These are phyloP conservation scores for Lophochroa leadbeateri DNA, from an alignment of 2,113 vertebrate genomes.

Conservation along the genomic window DNA sequence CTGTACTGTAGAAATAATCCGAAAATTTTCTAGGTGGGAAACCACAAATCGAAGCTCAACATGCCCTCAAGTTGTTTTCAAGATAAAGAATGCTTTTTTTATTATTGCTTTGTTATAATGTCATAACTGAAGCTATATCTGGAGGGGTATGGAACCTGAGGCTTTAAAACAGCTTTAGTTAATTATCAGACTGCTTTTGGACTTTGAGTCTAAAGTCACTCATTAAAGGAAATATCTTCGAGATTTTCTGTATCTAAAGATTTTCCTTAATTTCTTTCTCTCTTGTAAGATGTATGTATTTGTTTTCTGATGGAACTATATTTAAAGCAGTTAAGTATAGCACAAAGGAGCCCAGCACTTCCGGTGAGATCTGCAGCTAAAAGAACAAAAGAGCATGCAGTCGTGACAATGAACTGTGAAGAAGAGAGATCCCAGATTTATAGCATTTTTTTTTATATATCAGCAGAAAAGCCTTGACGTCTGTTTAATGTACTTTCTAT, in stretches of 20 bases:
- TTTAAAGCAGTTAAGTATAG: not conserved
- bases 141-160: not conserved
- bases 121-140: not conserved
- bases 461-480: not conserved
- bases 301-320: not conserved
- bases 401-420: not conserved
- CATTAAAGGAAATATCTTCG: not conserved
- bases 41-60: not conserved
- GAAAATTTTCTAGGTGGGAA: not conserved
- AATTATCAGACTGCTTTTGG: not conserved
- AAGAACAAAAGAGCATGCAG: not conserved
- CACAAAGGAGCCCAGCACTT: not conserved
- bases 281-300: not conserved
- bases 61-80: not conserved
- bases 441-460: not conserved
- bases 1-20: rapidly evolving
- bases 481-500: not conserved
- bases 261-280: not conserved
- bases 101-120: not conserved
- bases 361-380: not conserved
- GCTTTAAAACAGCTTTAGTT: not conserved
- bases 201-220: not conserved
- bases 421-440: not conserved
- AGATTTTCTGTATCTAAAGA: not conserved
- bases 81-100: not conserved